These are phyloP conservation scores for Mus spicilegus DNA, from an alignment of 2,113 vertebrate genomes.

Conservation along the genomic window DNA sequence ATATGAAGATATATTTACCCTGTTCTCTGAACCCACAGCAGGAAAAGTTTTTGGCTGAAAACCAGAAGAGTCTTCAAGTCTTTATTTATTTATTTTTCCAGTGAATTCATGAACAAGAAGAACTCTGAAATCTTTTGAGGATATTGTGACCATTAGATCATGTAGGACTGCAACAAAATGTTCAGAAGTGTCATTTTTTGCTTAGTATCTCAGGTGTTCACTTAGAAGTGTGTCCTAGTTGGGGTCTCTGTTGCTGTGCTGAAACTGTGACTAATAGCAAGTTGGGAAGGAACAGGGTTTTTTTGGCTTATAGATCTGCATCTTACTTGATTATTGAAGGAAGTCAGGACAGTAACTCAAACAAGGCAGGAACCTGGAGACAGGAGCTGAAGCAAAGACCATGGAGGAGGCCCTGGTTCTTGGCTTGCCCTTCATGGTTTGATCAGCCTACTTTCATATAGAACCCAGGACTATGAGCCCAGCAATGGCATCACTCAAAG, in stretches of 20 bases:
- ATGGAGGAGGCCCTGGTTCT: too few species aligned
- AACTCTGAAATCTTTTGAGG: background rate
- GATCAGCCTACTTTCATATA: background rate
- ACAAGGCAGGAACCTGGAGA: background rate
- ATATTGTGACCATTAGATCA: background rate
- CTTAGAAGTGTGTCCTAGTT: background rate
- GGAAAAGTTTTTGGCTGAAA: background rate
- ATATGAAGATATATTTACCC: constrained; percentile 11
- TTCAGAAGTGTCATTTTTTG: background rate
- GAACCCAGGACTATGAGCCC: background rate
- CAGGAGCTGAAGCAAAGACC: background rate
- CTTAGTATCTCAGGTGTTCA: constrained; percentile 1
- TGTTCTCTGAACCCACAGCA: background rate
- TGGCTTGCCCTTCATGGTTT: background rate
- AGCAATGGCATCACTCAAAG: background rate
- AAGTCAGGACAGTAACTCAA: background rate
- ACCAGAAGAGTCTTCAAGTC: background rate
- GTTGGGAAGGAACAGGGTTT: background rate
- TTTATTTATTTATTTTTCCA: constrained; percentile 11
- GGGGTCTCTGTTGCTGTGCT: background rate
- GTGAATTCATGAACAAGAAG: background rate
- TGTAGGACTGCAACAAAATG: background rate
- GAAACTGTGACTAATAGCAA: background rate
- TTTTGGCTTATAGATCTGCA: background rate
- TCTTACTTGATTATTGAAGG: background rate